Evolutionary conservation across 2,113 vertebrate species (phyloP).

Genomic region (Hypocryptadius cinnamomeus): DNA sequence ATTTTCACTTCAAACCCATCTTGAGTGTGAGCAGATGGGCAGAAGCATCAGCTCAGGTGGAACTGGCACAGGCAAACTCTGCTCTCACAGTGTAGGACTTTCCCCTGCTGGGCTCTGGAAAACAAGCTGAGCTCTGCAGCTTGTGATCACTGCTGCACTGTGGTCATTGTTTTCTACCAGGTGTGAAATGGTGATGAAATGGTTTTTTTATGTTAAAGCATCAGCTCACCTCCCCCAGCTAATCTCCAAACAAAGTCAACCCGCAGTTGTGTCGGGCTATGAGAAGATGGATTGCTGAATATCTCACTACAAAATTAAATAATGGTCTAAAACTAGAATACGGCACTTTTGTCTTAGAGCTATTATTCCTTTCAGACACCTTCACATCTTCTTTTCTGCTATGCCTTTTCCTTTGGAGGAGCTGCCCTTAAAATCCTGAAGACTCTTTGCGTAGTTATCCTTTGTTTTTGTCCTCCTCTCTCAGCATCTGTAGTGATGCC

Average conservation of each 20-base stretch:
- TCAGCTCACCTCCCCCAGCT: neutral
- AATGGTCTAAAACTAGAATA: neutral
- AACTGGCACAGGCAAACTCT: neutral
- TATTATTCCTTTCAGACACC: neutral
- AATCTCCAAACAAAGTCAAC: neutral
- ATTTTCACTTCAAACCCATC: neutral
- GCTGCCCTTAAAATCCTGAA: neutral
- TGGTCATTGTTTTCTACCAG: neutral
- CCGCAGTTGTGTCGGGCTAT: rapidly evolving
- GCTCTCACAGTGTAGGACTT: rapidly evolving
- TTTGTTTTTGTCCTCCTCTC: neutral
- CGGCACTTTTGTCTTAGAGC: neutral
- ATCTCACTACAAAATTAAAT: neutral
- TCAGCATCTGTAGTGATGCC: neutral
- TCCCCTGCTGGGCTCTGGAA: neutral
- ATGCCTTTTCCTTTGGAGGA: neutral
- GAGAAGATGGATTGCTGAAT: neutral
- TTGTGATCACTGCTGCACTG: neutral
- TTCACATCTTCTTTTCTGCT: neutral
- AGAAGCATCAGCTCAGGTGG: neutral
- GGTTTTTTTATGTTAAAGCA: neutral
- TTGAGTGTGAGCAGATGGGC: neutral
- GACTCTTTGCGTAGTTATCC: neutral
- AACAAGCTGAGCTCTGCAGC: neutral
- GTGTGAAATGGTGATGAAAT: neutral